Base-by-base conservation (phyloP, 2,113 vertebrate genomes). In the cattle (Bos taurus) region DNA sequence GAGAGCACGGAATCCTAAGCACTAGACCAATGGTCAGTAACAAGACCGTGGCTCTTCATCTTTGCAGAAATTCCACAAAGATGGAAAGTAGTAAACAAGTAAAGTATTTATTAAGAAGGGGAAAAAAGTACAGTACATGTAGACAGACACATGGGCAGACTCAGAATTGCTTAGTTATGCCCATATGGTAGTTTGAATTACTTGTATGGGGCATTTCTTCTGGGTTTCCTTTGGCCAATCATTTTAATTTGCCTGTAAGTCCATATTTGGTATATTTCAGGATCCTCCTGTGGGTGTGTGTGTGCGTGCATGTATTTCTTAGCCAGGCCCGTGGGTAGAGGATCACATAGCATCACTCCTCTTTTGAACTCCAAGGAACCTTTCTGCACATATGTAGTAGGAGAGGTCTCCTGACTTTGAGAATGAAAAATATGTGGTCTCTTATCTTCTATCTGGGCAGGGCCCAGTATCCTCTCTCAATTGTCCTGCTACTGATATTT, bases 221-320 rank as follows among this genome's bases (percentile, higher is more conserved):
- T 14, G 71, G 23, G 43, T 3, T 77, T 40, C 71, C 12, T 77
- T 77, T 77, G 71, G 71, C 23, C 71, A 77, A 14, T 43, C 23
- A 43, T 40, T 77, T 43, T 77, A 26, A 43, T 43, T 43, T 26
- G 40, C 71, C 40, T 77, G 12, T 14, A 77, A 77, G 71, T 43
- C 71, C 23, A 43, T 43, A 77, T 77, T 77, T 77, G 71, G 71
- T 77, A 43, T 77, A 77, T 43, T 23, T 43, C 71, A 43, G 40
- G 6, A 26, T 43, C 36, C 3, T 77, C 23, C 12, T 74, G 36
- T 67, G 62, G 2, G 7, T 67, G 62, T 5, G 33, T 5, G 64
- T 0, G 2, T 1, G 9, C 10, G 11, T 21, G n/a, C 17, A 30
- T 0, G 12, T 11, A 7, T 43, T 43, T 77, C 23, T 43, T 43